Conservation (phyloP, 2,113 vertebrate species). For the Noturus placidus region DNA sequence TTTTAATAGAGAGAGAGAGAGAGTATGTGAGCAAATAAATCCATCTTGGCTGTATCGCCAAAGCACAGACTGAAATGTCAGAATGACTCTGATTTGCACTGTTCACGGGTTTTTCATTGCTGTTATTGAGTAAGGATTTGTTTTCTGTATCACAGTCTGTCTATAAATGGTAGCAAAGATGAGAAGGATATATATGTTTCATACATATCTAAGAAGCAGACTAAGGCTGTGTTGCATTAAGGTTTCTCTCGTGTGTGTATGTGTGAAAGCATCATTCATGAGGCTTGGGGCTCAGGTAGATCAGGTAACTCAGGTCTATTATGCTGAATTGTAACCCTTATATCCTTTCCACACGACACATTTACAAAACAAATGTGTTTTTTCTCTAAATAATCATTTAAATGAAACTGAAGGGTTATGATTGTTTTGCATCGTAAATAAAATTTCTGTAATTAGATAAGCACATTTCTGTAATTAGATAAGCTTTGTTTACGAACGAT, state of each 20-base stretch:
- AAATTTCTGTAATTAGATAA: no score
- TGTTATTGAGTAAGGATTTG: background rate
- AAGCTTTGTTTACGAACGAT: background rate
- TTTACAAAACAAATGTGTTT: background rate
- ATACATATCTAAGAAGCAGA: constrained; percentile 9
- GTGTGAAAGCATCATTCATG: constrained; percentile 28
- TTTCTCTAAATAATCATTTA: background rate
- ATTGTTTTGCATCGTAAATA: background rate
- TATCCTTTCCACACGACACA: background rate
- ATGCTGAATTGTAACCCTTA: background rate
- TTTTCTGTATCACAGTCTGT: constrained; percentile 21
- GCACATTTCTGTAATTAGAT: background rate
- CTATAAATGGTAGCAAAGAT: constrained; percentile 29
- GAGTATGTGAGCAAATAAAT: background rate
- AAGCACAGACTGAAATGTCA: constrained; percentile 22
- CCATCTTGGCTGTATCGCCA: constrained; percentile 3
- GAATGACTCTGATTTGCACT: constrained; percentile 15
- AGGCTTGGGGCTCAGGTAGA: constrained; percentile 64
- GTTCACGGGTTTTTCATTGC: background rate
- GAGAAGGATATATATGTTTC: constrained; percentile 22
- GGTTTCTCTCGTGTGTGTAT: constrained; percentile 71
- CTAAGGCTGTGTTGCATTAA: constrained; percentile 76
- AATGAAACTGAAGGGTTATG: background rate
- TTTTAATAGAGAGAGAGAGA: background rate
- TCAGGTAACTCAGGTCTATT: constrained; percentile 35